Conservation (phyloP, 30 jellyfish, hydroid and myxozoan genomes). For the Aurelia aurita complex sp. Pacific region DNA sequence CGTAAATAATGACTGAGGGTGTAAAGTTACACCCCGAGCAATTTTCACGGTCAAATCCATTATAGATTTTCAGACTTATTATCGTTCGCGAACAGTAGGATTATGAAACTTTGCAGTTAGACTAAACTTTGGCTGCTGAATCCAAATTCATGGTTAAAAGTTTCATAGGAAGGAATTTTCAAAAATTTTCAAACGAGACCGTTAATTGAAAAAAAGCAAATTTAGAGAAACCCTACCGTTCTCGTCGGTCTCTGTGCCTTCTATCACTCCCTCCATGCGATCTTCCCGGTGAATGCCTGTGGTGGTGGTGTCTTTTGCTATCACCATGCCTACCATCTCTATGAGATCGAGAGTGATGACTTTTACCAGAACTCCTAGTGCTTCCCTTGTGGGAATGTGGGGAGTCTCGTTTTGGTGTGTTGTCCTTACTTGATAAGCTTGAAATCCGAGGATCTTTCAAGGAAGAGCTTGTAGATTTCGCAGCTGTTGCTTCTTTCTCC, state of each 20-base stretch:
- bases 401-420: slow-evolving; percentile 24
- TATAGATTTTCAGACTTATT: too few relatives aligned
- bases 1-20: too few relatives aligned
- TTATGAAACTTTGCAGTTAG: too few relatives aligned
- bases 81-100: too few relatives aligned
- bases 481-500: background rate
- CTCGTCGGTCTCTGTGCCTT: slow-evolving; percentile 57
- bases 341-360: slow-evolving; percentile 13
- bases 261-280: slow-evolving; percentile 39
- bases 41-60: too few relatives aligned
- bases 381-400: slow-evolving; percentile 14
- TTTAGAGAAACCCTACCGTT: slow-evolving; percentile 22
- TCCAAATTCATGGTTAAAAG: too few relatives aligned
- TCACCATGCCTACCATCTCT: slow-evolving; percentile 46
- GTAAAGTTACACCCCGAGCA: too few relatives aligned
- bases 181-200: too few relatives aligned
- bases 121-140: too few relatives aligned
- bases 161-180: too few relatives aligned
- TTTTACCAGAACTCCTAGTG: slow-evolving; percentile 2
- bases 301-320: slow-evolving; percentile 33
- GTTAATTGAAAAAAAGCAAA: too few relatives aligned
- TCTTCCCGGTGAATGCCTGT: slow-evolving; percentile 26
- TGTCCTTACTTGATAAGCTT: slow-evolving; percentile 14
- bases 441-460: slow-evolving; percentile 8
- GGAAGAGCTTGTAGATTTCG: background rate